Evolutionary conservation across 2,113 vertebrate species (phyloP).

Genomic region (Hippocampus guttulatus): DNA sequence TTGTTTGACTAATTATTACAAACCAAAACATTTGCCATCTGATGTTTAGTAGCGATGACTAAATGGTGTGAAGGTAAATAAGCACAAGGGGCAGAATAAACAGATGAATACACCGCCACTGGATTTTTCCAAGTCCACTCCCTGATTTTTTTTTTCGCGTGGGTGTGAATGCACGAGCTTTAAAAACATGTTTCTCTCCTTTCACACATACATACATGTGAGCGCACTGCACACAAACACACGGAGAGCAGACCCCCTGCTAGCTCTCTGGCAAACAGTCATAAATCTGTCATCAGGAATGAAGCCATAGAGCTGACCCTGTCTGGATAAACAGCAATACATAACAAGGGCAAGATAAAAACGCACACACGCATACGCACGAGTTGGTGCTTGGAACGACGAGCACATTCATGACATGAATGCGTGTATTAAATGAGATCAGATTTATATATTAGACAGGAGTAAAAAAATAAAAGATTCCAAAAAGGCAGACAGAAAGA

Average conservation of each 20-base stretch:
- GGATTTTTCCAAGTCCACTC: constrained; percentile 63
- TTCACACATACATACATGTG: constrained; percentile 21
- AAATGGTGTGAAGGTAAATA: constrained; percentile 59
- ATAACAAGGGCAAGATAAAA: constrained; percentile 64
- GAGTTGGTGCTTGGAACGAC: constrained; percentile 28
- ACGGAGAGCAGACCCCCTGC: constrained; percentile 61
- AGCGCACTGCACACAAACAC: constrained; percentile 21
- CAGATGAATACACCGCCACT: constrained; percentile 42
- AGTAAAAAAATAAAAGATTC: neutral
- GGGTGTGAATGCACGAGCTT: constrained; percentile 58
- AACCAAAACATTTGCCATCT: constrained; percentile 43
- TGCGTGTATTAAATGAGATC: neutral
- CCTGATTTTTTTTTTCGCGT: constrained; percentile 37
- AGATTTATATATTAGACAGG: neutral
- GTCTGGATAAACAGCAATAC: constrained; percentile 73
- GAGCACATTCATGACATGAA: constrained; percentile 16
- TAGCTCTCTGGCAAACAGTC: constrained; percentile 72
- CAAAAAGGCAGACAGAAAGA: neutral
- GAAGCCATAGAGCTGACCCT: constrained; percentile 71
- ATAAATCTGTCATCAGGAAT: constrained; percentile 76
- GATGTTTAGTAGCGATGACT: constrained; percentile 48
- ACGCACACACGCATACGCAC: constrained; percentile 74
- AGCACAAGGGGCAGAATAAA: constrained; percentile 48
- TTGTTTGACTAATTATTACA: constrained; percentile 7
- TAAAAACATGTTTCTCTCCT: constrained; percentile 66